A percentile compares a stretch with the other conserved stretches of the same genome.
Evolutionary conservation across 2,113 vertebrate genomes (phyloP).

Genomic region (Pitta sordida): DNA sequence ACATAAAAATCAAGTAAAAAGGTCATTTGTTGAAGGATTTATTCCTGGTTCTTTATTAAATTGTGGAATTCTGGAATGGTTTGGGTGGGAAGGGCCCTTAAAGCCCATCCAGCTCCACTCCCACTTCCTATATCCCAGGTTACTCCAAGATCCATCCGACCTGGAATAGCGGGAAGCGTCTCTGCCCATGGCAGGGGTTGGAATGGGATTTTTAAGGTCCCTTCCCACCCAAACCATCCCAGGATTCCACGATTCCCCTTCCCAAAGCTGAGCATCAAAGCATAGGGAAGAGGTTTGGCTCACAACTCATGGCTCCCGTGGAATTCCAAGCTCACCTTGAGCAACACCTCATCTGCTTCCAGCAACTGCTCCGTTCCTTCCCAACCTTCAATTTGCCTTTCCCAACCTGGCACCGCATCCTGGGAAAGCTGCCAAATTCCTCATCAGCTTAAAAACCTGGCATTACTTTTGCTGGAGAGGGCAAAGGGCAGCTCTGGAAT

Average conservation of each 20-base stretch:
- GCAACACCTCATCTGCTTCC: not conserved
- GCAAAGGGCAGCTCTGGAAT: not conserved
- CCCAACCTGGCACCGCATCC: not conserved
- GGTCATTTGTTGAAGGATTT: not conserved
- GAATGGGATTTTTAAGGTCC: not conserved
- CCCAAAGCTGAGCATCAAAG: not conserved
- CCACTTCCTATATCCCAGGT: not conserved
- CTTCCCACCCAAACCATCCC: not conserved
- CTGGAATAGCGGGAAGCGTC: not conserved
- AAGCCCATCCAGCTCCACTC: not conserved
- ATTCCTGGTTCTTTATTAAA: not conserved
- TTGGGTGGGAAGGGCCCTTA: not conserved
- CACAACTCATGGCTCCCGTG: not conserved
- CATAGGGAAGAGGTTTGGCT: not conserved
- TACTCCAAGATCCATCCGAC: not conserved
- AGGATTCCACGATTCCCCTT: not conserved
- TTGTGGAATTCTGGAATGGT: too few species aligned
- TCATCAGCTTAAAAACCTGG: not conserved
- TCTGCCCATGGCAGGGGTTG: accelerated
- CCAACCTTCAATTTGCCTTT: not conserved
- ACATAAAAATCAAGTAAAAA: not conserved
- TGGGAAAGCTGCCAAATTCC: not conserved
- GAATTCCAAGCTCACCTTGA: not conserved
- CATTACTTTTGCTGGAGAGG: not conserved
- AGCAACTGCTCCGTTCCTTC: not conserved